Evolutionary conservation across 1,140 invertebrate genomes (phyloP).

Genomic region (Drosophila micromelanica): DNA sequence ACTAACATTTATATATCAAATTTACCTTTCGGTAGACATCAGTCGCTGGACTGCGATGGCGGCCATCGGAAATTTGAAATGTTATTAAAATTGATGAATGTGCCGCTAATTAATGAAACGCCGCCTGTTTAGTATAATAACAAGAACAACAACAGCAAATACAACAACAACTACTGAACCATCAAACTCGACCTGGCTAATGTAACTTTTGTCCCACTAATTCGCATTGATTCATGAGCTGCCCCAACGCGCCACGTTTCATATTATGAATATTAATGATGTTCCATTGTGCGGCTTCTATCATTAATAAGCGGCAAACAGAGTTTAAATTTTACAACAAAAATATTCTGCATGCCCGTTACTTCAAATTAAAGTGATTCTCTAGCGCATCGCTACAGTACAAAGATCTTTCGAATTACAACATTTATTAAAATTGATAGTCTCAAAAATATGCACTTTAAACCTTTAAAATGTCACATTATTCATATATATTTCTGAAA

Average conservation of each 20-base stretch:
- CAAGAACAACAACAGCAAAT: conserved; percentile 1
- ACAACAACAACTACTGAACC: conserved; percentile 7
- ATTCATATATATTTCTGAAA: no score
- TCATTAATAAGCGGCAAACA: conserved; percentile 1
- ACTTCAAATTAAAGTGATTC: not conserved
- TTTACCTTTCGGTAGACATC: conserved; percentile 15
- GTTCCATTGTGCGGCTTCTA: conserved; percentile 53
- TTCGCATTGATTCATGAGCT: conserved; percentile 49
- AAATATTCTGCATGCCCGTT: not conserved
- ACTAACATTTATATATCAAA: conserved; percentile 17
- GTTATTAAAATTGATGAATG: conserved; percentile 84
- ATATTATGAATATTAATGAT: conserved; percentile 72
- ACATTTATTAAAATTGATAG: no score
- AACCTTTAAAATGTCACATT: no score
- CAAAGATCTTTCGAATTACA: not conserved
- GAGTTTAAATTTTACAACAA: not conserved
- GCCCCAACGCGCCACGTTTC: conserved; percentile 2
- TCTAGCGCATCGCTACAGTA: not conserved
- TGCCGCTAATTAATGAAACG: conserved; percentile 73
- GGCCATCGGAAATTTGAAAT: conserved; percentile 57
- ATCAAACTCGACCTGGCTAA: conserved; percentile 45
- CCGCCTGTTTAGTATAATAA: conserved; percentile 21
- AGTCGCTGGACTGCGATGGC: not conserved
- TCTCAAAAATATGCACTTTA: no score
- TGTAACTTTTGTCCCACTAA: conserved; percentile 67